phyloP scores from a whole-genome alignment of 2,113 vertebrate species.

The Oncorhynchus nerka region DNA sequence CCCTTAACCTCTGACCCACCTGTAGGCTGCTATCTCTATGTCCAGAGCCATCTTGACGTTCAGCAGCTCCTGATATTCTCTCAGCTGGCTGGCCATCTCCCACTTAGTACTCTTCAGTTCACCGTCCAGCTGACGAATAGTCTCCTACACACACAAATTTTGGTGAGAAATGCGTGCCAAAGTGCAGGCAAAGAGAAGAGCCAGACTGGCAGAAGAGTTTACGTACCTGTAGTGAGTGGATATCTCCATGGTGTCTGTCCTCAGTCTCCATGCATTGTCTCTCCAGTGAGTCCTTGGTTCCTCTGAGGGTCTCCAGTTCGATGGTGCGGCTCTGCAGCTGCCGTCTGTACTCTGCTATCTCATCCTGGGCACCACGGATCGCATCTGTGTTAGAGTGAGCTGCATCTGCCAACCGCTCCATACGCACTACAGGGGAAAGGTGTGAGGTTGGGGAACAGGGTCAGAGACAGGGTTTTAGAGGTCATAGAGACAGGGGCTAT shows the following conservation, averaged over 20 bases:
- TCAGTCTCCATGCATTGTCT: slow-evolving; percentile 86
- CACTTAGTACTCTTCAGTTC: slow-evolving; percentile 92
- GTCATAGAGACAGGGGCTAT: neutral
- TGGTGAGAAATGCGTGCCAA: neutral
- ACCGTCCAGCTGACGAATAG: slow-evolving; percentile 85
- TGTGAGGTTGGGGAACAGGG: slow-evolving; percentile 3
- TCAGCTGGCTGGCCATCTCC: slow-evolving; percentile 94
- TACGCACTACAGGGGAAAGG: slow-evolving; percentile 73
- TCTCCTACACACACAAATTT: slow-evolving; percentile 71
- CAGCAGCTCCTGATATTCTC: slow-evolving; percentile 93
- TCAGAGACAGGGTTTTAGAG: neutral
- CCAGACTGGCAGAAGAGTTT: slow-evolving; percentile 1
- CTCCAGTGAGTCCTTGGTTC: slow-evolving; percentile 89
- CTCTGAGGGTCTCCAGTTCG: slow-evolving; percentile 86
- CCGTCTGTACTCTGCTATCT: slow-evolving; percentile 86
- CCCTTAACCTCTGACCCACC: slow-evolving; percentile 64
- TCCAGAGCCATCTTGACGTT: slow-evolving; percentile 97
- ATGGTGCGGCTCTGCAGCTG: slow-evolving; percentile 89
- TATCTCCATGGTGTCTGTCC: slow-evolving; percentile 87
- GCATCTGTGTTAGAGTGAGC: slow-evolving; percentile 85
- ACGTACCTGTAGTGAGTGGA: slow-evolving; percentile 88
- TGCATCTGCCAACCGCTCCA: slow-evolving; percentile 85
- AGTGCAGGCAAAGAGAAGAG: neutral
- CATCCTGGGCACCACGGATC: slow-evolving; percentile 84
- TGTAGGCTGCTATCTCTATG: slow-evolving; percentile 94